Percentiles rank a stretch among this genome's conserved stretches.
Evolutionary conservation across 2,888 invertebrate species (phyloP).

Genomic region (Gastrophysa polygoni): DNA sequence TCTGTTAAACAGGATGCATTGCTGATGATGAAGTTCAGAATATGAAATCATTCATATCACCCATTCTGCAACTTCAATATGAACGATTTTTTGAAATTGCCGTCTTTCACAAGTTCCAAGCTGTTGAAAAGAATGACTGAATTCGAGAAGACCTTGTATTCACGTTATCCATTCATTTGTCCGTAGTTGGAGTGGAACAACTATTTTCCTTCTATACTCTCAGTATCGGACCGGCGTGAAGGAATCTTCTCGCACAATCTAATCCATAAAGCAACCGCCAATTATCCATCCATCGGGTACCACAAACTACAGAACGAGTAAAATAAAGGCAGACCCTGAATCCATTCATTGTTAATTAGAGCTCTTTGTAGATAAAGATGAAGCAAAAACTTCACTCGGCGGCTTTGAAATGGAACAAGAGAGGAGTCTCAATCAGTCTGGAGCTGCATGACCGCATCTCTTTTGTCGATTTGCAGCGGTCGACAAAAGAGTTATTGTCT

Average conservation of each 20-base stretch:
- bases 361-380: slow-evolving; percentile 26
- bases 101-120: no score
- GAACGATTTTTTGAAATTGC: no score
- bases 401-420: slow-evolving; percentile 26
- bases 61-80: no score
- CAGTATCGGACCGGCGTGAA: no score
- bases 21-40: no score
- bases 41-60: no score
- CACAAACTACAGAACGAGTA: slow-evolving; percentile 14
- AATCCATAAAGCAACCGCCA: background rate
- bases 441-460: slow-evolving; percentile 27
- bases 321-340: background rate
- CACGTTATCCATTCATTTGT: no score
- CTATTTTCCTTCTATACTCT: no score
- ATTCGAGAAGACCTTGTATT: no score
- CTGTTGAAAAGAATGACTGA: no score
- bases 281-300: background rate
- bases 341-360: slow-evolving; percentile 34
- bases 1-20: no score
- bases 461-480: slow-evolving; percentile 33
- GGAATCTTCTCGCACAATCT: background rate
- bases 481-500: slow-evolving; percentile 38
- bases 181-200: no score
- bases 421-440: slow-evolving; percentile 31
- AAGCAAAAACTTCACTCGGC: slow-evolving; percentile 20